Evolutionary conservation across 2,888 invertebrate genomes (phyloP).

Genomic region (Nephrotoma flavescens): DNA sequence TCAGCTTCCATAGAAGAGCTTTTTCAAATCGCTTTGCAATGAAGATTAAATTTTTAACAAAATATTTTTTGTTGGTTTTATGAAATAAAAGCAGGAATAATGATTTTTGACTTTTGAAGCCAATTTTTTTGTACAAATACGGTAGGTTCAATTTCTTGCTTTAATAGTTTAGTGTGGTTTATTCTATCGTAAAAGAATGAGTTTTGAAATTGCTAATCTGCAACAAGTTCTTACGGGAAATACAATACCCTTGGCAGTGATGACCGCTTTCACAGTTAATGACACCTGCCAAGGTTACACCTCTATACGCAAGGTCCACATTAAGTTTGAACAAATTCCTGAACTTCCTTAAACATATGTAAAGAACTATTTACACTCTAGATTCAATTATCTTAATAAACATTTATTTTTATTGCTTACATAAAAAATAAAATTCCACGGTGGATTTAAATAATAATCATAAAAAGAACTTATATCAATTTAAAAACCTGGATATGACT

Average conservation of each 20-base stretch:
- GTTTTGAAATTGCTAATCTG: no score
- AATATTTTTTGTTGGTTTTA: no score
- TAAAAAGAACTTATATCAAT: neutral
- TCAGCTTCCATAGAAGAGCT: no score
- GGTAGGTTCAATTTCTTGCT: no score
- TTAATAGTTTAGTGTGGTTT: no score
- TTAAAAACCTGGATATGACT: neutral
- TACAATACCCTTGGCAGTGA: neutral
- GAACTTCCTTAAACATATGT: neutral
- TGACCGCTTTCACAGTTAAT: neutral
- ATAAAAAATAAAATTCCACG: neutral
- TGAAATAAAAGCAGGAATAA: no score
- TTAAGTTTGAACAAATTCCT: neutral
- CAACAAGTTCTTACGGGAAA: no score
- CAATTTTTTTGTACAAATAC: no score
- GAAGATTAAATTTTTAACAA: no score
- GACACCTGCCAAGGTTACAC: neutral
- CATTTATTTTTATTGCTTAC: neutral
- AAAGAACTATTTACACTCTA: neutral
- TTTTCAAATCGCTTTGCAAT: no score
- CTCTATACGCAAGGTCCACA: neutral
- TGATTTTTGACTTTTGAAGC: no score
- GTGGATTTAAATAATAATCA: neutral
- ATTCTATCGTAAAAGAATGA: no score
- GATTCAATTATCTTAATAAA: neutral